Evolutionary conservation across 2,113 vertebrate species (phyloP).

Genomic region (Microcebus tavaratra): DNA sequence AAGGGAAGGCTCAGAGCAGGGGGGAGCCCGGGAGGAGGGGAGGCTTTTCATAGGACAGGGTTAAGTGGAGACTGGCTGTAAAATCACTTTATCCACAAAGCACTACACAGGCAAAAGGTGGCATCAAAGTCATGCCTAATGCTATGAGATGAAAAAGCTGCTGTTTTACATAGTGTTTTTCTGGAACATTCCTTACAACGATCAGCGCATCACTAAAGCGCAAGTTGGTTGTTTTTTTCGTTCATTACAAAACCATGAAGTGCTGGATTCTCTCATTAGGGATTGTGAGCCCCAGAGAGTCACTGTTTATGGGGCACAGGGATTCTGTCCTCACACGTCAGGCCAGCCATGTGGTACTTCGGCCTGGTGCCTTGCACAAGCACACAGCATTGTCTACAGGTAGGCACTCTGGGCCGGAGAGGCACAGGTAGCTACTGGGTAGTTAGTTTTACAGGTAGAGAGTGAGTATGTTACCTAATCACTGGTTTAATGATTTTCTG

Average conservation of each 20-base stretch:
- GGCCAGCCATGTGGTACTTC: not conserved
- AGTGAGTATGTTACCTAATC: not conserved
- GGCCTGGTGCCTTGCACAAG: not conserved
- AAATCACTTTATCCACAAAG: not conserved
- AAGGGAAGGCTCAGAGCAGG: not conserved
- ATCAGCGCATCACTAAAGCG: not conserved
- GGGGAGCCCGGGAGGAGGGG: not conserved
- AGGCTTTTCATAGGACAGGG: not conserved
- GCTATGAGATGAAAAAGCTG: not conserved
- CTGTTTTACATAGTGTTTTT: not conserved
- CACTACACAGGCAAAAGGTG: not conserved
- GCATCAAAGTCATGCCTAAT: not conserved
- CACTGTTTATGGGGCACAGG: not conserved
- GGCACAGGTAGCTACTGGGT: not conserved
- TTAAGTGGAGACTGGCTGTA: not conserved
- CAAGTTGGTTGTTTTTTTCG: not conserved
- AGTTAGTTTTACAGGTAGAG: not conserved
- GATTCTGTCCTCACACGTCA: not conserved
- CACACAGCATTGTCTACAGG: not conserved
- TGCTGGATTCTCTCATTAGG: not conserved
- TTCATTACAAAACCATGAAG: not conserved
- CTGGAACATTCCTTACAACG: not conserved
- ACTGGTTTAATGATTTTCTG: not conserved
- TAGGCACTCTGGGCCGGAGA: not conserved
- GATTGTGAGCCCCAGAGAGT: not conserved